Percentiles rank a stretch among this genome's conserved stretches.
Evolutionary conservation across 1,140 invertebrate species (phyloP).

Genomic region (Myzus persicae): DNA sequence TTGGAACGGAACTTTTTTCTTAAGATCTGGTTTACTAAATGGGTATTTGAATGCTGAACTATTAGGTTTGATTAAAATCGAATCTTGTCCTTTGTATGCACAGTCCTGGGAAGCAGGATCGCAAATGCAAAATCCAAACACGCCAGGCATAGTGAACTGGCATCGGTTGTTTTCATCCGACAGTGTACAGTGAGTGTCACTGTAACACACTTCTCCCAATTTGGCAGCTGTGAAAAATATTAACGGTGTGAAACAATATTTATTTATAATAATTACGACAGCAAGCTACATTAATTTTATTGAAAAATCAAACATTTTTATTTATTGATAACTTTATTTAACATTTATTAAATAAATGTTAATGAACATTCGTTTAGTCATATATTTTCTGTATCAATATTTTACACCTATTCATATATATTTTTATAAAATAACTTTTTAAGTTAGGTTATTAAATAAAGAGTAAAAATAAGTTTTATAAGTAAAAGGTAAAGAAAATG

Average conservation of each 20-base stretch:
- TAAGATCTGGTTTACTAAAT: slow-evolving; percentile 22
- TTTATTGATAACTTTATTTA: background rate
- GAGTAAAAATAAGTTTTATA: background rate
- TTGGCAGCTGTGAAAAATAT: slow-evolving; percentile 75
- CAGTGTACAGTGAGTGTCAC: slow-evolving; percentile 84
- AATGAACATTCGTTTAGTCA: background rate
- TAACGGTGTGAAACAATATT: background rate
- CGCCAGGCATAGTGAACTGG: slow-evolving; percentile 85
- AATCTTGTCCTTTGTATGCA: background rate
- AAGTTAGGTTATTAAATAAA: background rate
- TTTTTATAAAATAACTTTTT: background rate
- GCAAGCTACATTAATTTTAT: background rate
- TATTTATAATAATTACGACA: background rate
- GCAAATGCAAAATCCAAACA: slow-evolving; percentile 87
- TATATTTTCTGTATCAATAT: background rate
- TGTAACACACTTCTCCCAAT: slow-evolving; percentile 87
- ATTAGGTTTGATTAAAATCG: background rate
- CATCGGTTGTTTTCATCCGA: slow-evolving; percentile 84
- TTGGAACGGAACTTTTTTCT: slow-evolving; percentile 29
- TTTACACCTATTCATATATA: background rate
- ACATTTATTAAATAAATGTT: background rate
- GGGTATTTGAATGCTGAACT: slow-evolving; percentile 26
- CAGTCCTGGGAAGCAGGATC: slow-evolving; percentile 64
- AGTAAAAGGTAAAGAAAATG: background rate
- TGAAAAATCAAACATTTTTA: background rate